Evolutionary conservation across 2,797 vertebrate species (phyloP).

Genomic region (Phoebastria nigripes): DNA sequence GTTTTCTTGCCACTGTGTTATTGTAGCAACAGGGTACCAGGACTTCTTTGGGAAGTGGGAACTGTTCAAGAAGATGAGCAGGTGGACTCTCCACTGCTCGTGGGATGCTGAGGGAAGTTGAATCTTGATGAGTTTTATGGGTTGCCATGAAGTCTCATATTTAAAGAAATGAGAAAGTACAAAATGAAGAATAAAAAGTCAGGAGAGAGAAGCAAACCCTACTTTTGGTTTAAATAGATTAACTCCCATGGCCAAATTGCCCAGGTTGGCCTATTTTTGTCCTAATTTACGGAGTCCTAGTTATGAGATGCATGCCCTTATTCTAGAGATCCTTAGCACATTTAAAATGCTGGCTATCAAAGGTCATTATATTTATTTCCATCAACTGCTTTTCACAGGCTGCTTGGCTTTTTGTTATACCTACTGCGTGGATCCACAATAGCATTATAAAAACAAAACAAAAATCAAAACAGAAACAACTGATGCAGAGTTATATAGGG

Average conservation of each 20-base stretch:
- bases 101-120: neutral
- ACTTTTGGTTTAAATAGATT: slow-evolving; percentile 1
- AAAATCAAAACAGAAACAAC: neutral
- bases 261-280: slow-evolving; percentile 18
- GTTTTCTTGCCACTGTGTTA: neutral
- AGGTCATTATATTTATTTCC: slow-evolving; percentile 4
- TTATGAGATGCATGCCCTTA: neutral
- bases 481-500: neutral
- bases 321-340: neutral
- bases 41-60: neutral
- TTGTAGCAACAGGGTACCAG: neutral
- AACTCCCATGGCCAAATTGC: neutral
- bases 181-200: neutral
- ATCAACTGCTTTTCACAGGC: neutral
- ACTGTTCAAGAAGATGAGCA: neutral
- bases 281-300: neutral
- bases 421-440: neutral
- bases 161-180: neutral
- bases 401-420: neutral
- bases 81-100: neutral
- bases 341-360: neutral
- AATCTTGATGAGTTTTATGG: neutral
- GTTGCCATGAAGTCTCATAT: neutral
- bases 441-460: neutral
- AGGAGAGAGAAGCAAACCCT: neutral